A percentile compares a stretch with the other conserved stretches of the same genome.
phyloP scores from a whole-genome alignment of 2,888 invertebrate species.

The Girardia tigrina region DNA sequence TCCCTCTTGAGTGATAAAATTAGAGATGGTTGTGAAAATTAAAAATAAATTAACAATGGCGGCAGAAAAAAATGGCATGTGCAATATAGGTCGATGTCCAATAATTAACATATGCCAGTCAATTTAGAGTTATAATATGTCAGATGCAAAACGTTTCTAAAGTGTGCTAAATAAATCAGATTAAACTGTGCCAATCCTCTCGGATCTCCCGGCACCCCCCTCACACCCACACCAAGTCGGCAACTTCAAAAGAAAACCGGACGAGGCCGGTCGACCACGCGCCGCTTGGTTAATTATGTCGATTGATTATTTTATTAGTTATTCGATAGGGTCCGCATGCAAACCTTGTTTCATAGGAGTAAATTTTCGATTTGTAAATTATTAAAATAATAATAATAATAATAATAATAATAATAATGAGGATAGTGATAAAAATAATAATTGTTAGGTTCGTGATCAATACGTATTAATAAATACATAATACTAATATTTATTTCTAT shows the following conservation, averaged over 20 bases:
- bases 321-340: conserved; percentile 19
- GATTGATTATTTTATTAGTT: conserved; percentile 23
- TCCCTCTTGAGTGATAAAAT: too few species aligned
- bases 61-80: neutral
- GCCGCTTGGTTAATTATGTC: conserved; percentile 23
- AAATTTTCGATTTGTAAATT: conserved; percentile 14
- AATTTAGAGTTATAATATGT: conserved; percentile 14
- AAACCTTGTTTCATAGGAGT: neutral
- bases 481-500: too few species aligned
- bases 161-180: conserved; percentile 13
- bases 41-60: neutral
- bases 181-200: neutral
- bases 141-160: neutral
- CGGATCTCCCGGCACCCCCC: neutral
- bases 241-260: neutral
- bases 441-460: too few species aligned
- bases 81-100: neutral
- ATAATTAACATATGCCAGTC: neutral
- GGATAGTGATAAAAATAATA: too few species aligned
- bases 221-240: neutral
- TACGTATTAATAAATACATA: too few species aligned
- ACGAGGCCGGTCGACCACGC: neutral
- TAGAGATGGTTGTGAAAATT: too few species aligned
- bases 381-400: too few species aligned
- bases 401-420: too few species aligned